Base-by-base conservation (phyloP, 2,888 invertebrate genomes). In the Nomada ferruginata region DNA sequence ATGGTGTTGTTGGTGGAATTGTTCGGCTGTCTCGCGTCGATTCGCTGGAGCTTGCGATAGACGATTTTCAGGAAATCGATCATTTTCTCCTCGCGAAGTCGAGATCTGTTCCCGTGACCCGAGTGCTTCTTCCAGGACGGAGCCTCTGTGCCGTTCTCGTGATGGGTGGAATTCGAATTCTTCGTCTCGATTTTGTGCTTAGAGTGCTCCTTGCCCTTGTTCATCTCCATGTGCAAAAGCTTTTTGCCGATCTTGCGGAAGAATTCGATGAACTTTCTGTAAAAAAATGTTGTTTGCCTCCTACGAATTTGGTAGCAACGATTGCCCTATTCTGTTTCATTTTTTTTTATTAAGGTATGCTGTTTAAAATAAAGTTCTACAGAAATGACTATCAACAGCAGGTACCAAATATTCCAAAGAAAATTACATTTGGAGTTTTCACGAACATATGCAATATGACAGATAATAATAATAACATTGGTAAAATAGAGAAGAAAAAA, bases 241-340 rank as follows among this genome's bases (percentile, higher is more conserved):
- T 93, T 93, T 80, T 92, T 92, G 29, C 92, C 92, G 50, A 93
- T 91, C 79, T 90, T 92, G 2, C 92, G 89, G 89, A 93, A 93
- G 85, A 93, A 93, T 44, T 93, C 93, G 74, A 93, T 92, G 78
- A 93, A 93, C 78, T 91, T 93, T 13, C 90, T 89, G 83, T 89
- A 92, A 87, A 89, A 88, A 44, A 18, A 73, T 81, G 78, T 2
- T 2, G 64, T 29, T 44, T 15, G n/a, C n/a, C 47, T 47, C 55
- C 53, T 55, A 23, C 36, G 20, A 23, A 47, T 59, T 11, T 47
- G 15, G 44, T n/a, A 57, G 10, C 15, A 20, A 55, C 4, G 13
- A 10, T 47, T 3, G 47, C 4, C 15, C 15, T 47, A 11, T 11
- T 47, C 13, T 3, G 15, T 47, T 47, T 15, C 15, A 47, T 15